Conservation (phyloP, 1,140 invertebrate genomes). For the Pseudomyrmex dendroicus region DNA sequence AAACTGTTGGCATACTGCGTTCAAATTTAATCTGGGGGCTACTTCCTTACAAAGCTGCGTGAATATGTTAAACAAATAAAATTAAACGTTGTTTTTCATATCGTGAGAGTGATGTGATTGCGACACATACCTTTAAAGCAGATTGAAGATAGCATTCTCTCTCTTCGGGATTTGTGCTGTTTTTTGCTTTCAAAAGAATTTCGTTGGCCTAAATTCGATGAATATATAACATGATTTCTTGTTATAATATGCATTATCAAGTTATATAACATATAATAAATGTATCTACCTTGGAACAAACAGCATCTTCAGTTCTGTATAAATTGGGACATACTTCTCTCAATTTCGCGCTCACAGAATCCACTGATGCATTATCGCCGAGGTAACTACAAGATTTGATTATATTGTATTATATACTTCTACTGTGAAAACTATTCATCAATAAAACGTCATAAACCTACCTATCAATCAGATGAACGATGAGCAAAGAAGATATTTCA, state of each 20-base stretch:
- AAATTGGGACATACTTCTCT: conserved; percentile 96
- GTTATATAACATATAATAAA: conserved; percentile 15
- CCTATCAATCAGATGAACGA: conserved; percentile 91
- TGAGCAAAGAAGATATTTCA: conserved; percentile 91
- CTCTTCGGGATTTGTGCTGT: conserved; percentile 88
- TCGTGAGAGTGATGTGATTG: background rate
- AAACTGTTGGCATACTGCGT: conserved; percentile 92
- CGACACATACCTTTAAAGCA: conserved; percentile 87
- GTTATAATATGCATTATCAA: conserved; percentile 12
- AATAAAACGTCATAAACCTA: conserved; percentile 60
- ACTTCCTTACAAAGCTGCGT: conserved; percentile 93
- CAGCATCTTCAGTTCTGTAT: conserved; percentile 97
- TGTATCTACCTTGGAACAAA: conserved; percentile 92
- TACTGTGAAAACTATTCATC: background rate
- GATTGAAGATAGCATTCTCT: conserved; percentile 91
- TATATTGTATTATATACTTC: conserved; percentile 26
- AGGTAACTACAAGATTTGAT: conserved; percentile 89
- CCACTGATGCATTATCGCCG: conserved; percentile 97
- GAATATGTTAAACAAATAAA: conserved; percentile 28
- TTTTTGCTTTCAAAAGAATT: conserved; percentile 92
- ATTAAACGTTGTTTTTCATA: background rate
- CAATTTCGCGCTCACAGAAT: conserved; percentile 95
- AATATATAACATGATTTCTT: background rate
- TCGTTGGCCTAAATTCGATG: conserved; percentile 90
- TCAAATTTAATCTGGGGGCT: conserved; percentile 91